Evolutionary conservation across 23 tunicate species (phyloP), one percentile per base, ranked within the genome.

Genomic region (Oikopleura albicans): DNA sequence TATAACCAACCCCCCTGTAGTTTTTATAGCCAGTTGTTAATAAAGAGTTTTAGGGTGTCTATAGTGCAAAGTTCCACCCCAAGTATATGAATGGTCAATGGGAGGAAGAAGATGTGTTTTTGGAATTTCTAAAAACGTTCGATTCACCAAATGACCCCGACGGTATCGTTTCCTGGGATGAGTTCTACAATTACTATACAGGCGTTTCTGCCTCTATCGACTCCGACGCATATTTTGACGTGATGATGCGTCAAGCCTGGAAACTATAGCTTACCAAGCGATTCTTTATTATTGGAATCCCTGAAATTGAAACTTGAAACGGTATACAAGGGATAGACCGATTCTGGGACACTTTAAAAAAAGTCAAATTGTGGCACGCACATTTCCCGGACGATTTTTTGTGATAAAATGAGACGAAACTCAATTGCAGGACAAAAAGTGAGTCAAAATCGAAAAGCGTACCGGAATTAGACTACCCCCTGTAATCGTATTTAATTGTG

Each of bases 201-300:
- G 99, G 99, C 33, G 96, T 95, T 8, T 86, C 90, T 56, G 91
- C 96, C 75, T 90, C 96, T 0, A 88, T 95, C 39, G 99, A 95
- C 84, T 87, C 87, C 33, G 99, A 95, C 83, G 99, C 88, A 0
- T 95, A 95, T 84, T 95, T 95, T 66, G 96, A 95, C 76, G 96
- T 95, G 0, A 95, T 95, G 99, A 95, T 95, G 99, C 79, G 96
- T 40, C 91, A 90, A 87, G 99, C 99, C 29, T 95, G 99, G 99
- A 95, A 90, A 85, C 85, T 95, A 35, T 95, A 63, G 88, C 28
- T 49, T 49, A 49, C n/a, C n/a, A n/a, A n/a, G n/a, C n/a, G n/a
- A n/a, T n/a, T n/a, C n/a, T n/a, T n/a, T n/a, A n/a, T n/a, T n/a
- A n/a, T n/a, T n/a, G n/a, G n/a, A n/a, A n/a, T n/a, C n/a, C n/a